A percentile compares a stretch with the other conserved stretches of the same genome.
Conservation (phyloP, 2,797 vertebrate species). For the Sylvia borin region DNA sequence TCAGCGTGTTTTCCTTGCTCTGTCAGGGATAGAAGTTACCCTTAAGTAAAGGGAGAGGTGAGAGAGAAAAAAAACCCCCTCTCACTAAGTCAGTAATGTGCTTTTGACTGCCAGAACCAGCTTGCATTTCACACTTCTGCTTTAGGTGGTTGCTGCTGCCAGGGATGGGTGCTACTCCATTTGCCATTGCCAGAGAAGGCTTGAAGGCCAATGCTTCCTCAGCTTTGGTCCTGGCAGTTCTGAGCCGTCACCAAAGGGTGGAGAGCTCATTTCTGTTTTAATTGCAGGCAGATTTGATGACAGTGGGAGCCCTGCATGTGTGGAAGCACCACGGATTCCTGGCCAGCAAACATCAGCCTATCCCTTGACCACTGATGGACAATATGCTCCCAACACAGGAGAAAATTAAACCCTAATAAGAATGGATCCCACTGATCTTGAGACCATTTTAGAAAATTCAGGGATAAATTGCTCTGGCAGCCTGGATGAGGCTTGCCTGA, state of each 20-base stretch:
- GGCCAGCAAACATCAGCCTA: neutral
- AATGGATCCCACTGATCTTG: neutral
- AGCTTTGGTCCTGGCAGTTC: neutral
- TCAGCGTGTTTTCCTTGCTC: neutral
- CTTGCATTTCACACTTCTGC: neutral
- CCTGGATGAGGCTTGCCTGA: neutral
- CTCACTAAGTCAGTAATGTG: neutral
- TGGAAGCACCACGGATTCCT: neutral
- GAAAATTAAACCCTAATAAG: neutral
- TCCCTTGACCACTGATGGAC: neutral
- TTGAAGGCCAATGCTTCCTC: accelerated
- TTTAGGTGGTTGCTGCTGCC: neutral
- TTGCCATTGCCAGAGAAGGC: neutral
- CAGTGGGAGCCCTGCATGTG: neutral
- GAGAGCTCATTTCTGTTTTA: neutral
- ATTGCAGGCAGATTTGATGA: neutral
- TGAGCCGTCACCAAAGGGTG: neutral
- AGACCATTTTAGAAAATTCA: neutral
- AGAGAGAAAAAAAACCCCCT: neutral
- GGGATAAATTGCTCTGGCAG: neutral
- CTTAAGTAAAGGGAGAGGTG: neutral
- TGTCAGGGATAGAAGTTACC: neutral
- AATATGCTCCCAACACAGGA: neutral
- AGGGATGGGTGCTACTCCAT: neutral
- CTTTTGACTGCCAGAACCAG: neutral